Percentiles rank a stretch among this genome's conserved stretches.
These are phyloP conservation scores for Branchinecta lynchi DNA, from an alignment of 1,140 invertebrate genomes.

Conservation along the genomic window DNA sequence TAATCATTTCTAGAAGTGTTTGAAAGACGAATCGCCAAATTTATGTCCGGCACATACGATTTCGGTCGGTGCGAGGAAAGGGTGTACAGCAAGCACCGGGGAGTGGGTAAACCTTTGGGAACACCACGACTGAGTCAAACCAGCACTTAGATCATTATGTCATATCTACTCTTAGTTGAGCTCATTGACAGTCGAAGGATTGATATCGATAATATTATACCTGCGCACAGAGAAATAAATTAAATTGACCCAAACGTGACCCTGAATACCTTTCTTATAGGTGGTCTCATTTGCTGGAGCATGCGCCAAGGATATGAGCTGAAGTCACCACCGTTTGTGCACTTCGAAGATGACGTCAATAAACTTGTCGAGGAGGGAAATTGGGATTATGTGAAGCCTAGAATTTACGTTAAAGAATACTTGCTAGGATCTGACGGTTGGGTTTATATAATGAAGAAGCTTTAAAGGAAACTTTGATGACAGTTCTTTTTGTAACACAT, in stretches of 20 bases:
- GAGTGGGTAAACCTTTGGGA: no score
- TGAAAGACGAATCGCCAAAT: no score
- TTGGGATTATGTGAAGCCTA: slow-evolving; percentile 15
- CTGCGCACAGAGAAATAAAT: not conserved
- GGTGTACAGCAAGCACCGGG: no score
- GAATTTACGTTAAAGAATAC: slow-evolving; percentile 12
- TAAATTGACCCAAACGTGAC: not conserved
- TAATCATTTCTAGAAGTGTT: no score
- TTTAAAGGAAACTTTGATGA: not conserved
- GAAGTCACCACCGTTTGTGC: slow-evolving; percentile 14
- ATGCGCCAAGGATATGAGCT: slow-evolving; percentile 18
- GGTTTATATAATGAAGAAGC: slow-evolving; percentile 19
- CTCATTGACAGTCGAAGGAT: not conserved
- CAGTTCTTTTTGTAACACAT: no score
- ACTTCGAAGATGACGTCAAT: slow-evolving; percentile 18
- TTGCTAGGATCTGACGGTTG: slow-evolving; percentile 19
- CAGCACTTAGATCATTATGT: not conserved
- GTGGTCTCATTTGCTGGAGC: slow-evolving; percentile 18
- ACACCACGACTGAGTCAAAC: not conserved
- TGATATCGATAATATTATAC: not conserved
- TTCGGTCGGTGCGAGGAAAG: no score
- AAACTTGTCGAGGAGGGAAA: slow-evolving; percentile 11
- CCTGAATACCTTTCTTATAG: slow-evolving; percentile 11
- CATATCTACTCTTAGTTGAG: not conserved
- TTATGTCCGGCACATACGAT: no score